phyloP scores from a whole-genome alignment of 37 sponge, comb jelly and placozoan genomes.

The Hexactinellida sp. region DNA sequence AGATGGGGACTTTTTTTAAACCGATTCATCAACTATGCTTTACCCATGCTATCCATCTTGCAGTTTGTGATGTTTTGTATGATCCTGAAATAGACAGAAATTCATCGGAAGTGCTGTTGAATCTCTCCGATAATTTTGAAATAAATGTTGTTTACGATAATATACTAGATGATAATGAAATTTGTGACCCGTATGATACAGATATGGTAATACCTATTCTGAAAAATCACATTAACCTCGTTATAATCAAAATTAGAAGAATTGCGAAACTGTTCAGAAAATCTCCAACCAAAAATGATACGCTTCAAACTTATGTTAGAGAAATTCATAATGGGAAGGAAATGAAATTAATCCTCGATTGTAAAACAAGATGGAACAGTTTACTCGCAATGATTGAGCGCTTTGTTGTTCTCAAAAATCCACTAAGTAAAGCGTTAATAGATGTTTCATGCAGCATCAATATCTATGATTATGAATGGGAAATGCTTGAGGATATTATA shows the following conservation, averaged over 20 bases:
- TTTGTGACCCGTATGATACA: constrained; percentile 13
- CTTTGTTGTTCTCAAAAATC: not conserved
- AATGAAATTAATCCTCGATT: constrained; percentile 15
- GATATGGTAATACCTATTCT: constrained; percentile 9
- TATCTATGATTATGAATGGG: constrained; percentile 13
- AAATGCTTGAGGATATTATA: not conserved
- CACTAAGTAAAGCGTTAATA: constrained; percentile 9
- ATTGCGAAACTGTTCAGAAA: not conserved
- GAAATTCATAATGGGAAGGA: not conserved
- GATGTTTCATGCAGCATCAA: constrained; percentile 2
- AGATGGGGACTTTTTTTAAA: not conserved
- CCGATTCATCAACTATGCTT: constrained; percentile 11
- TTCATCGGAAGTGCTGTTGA: not conserved
- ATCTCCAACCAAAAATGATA: constrained; percentile 14
- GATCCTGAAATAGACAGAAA: not conserved
- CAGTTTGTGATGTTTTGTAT: constrained; percentile 11
- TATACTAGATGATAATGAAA: not conserved
- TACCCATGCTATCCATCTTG: constrained; percentile 8
- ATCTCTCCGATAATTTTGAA: not conserved
- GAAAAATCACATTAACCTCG: not conserved
- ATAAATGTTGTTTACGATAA: not conserved
- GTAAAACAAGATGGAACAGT: constrained; percentile 4
- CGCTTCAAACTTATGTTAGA: not conserved
- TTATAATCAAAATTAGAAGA: not conserved
- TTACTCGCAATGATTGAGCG: constrained; percentile 8